These are phyloP conservation scores for Corella eumyota DNA, from an alignment of 23 tunicate species.

Conservation along the genomic window DNA sequence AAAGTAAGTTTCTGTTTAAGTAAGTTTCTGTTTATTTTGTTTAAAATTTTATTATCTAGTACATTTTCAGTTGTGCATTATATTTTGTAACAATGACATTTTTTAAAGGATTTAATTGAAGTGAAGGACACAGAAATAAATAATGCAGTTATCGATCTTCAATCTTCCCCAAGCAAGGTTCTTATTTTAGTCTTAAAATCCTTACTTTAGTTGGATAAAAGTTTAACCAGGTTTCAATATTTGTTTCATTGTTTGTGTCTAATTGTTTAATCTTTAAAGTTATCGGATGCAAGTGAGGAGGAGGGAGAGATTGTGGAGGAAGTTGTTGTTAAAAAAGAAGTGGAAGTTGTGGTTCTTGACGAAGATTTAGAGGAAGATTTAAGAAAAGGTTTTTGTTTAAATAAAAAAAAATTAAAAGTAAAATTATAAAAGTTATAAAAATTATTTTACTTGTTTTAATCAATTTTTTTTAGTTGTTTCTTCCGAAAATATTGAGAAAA, in stretches of 20 bases:
- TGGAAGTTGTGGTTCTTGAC: slow-evolving; percentile 21
- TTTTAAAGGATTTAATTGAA: slow-evolving; percentile 47
- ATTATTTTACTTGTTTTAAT: background rate
- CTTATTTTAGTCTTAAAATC: too few relatives aligned
- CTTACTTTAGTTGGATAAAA: too few relatives aligned
- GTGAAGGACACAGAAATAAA: slow-evolving; percentile 42
- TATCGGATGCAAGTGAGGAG: slow-evolving; percentile 50
- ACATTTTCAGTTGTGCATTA: background rate
- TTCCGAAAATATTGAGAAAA: background rate
- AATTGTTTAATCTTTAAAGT: too few relatives aligned
- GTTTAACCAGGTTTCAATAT: too few relatives aligned
- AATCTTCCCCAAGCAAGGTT: background rate
- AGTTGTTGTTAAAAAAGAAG: slow-evolving; percentile 58
- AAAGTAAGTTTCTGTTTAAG: slow-evolving; percentile 26
- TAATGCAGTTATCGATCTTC: slow-evolving; percentile 40
- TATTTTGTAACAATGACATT: background rate
- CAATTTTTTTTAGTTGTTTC: background rate
- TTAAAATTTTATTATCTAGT: background rate
- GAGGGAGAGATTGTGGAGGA: slow-evolving; percentile 92
- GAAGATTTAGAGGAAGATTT: slow-evolving; percentile 37
- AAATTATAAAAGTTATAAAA: too few relatives aligned
- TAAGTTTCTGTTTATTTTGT: background rate
- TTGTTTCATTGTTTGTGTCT: too few relatives aligned
- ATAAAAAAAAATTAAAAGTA: background rate
- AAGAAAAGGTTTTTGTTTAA: background rate